Evolutionary conservation across 1,140 invertebrate genomes (phyloP).

Genomic region (Kradibia gibbosae): DNA sequence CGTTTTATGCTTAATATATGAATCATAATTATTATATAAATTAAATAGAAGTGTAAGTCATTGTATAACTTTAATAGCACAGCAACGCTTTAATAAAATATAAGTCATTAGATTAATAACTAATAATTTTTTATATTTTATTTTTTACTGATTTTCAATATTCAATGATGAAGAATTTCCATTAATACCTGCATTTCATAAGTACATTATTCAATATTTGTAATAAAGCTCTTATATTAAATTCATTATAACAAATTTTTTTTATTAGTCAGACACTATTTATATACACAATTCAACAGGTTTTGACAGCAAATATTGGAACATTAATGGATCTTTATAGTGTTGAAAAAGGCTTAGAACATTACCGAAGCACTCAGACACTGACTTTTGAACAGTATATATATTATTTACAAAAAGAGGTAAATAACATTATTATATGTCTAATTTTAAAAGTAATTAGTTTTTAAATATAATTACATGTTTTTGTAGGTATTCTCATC

Average conservation of each 20-base stretch:
- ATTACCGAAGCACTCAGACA: conserved; percentile 78
- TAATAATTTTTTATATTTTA: no score
- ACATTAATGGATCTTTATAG: conserved; percentile 81
- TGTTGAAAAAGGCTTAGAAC: conserved; percentile 84
- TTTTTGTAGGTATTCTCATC: conserved; percentile 63
- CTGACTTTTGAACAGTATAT: conserved; percentile 83
- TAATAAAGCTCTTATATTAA: no score
- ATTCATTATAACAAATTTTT: neutral
- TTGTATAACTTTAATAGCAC: no score
- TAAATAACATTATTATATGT: conserved; percentile 63
- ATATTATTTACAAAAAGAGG: conserved; percentile 82
- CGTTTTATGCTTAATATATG: neutral
- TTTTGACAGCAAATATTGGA: conserved; percentile 82
- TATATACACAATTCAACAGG: conserved; percentile 77
- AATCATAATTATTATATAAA: neutral
- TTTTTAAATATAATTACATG: conserved; percentile 1
- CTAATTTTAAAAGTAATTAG: conserved; percentile 28
- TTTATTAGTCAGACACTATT: no score
- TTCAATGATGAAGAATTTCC: neutral
- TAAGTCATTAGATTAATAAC: no score
- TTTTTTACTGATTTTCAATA: neutral
- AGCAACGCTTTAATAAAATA: no score
- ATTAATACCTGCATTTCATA: no score
- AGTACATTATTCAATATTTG: no score
- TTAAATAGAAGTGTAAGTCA: no score